Conservation (phyloP, 2,113 vertebrate genomes). For the Leucopsar rothschildi region DNA sequence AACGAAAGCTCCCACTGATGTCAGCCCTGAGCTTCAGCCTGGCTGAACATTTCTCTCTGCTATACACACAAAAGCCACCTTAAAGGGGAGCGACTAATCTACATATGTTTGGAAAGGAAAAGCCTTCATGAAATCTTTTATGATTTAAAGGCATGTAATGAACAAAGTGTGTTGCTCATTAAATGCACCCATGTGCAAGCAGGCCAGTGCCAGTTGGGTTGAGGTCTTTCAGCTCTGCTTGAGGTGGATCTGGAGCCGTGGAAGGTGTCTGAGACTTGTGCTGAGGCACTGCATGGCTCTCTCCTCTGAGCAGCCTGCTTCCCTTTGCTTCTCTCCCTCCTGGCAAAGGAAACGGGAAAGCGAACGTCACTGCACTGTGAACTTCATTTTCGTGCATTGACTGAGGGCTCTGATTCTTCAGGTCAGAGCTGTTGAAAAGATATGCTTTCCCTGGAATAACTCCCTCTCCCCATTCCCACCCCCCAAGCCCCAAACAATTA, state of each 20-base stretch:
- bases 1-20: slow-evolving; percentile 55
- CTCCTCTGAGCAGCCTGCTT: not conserved
- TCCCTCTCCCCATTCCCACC: not conserved
- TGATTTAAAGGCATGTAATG: slow-evolving; percentile 24
- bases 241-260: not conserved
- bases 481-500: not conserved
- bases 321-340: not conserved
- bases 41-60: not conserved
- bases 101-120: slow-evolving; percentile 45
- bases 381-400: not conserved
- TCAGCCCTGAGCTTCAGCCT: slow-evolving; percentile 44
- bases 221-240: not conserved
- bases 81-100: not conserved
- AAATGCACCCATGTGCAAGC: not conserved
- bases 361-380: not conserved
- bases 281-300: fast-evolving
- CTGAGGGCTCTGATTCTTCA: not conserved
- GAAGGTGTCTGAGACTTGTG: not conserved
- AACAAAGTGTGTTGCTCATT: slow-evolving; percentile 34
- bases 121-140: slow-evolving; percentile 8
- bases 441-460: not conserved
- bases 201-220: not conserved
- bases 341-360: not conserved
- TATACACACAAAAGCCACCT: slow-evolving; percentile 37
- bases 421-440: slow-evolving; percentile 8